A percentile compares a stretch with the other conserved stretches of the same genome.
phyloP scores from a whole-genome alignment of 1,140 invertebrate species.

The Chionoecetes opilio region DNA sequence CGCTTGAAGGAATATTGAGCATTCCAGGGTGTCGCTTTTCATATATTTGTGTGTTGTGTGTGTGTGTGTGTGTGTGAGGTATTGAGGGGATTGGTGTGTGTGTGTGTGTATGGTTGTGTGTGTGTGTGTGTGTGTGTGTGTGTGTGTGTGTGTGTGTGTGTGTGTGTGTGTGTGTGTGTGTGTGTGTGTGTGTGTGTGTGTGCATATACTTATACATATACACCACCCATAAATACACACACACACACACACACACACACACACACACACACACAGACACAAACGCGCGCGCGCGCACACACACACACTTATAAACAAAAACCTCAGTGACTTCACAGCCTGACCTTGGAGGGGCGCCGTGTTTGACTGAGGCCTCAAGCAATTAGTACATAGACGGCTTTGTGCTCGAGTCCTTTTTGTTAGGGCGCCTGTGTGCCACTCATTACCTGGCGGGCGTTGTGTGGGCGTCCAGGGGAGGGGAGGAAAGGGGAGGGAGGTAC shows the following conservation, averaged over 20 bases:
- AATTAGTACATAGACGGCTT: background rate
- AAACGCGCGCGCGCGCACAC: no score
- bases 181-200: constrained; percentile 18
- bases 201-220: background rate
- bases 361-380: background rate
- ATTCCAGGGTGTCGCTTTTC: background rate
- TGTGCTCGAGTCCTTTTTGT: constrained; percentile 6
- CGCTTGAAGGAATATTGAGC: background rate
- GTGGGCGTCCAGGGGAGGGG: background rate
- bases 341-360: background rate
- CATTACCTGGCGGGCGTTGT: background rate
- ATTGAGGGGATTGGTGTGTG: background rate
- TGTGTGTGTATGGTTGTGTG: background rate
- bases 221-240: background rate
- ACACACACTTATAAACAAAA: background rate
- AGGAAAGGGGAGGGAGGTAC: background rate
- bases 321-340: background rate
- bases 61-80: no score
- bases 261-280: background rate
- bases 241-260: background rate
- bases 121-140: background rate
- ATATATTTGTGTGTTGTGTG: background rate
- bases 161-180: constrained; percentile 5
- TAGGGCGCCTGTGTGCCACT: background rate
- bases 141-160: constrained; percentile 10